A percentile compares a stretch with the other conserved stretches of the same genome.
These are phyloP conservation scores for Pollicipes pollicipes DNA, from an alignment of 1,140 invertebrate species.

Conservation along the genomic window DNA sequence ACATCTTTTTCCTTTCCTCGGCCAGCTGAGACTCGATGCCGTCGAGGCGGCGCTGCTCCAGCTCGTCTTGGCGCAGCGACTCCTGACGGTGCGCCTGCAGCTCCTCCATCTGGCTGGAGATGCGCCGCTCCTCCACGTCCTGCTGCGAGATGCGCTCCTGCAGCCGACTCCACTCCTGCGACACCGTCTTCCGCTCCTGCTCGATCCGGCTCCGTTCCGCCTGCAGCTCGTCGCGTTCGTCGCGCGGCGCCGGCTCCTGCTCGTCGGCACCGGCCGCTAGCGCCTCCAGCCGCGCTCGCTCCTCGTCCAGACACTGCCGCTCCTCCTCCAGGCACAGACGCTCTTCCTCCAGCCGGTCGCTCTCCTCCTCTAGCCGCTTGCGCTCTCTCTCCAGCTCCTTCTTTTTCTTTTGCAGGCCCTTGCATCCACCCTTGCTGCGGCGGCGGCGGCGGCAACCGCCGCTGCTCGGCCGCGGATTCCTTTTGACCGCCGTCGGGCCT, in stretches of 20 bases:
- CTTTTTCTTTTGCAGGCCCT: neutral
- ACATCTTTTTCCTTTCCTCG: neutral
- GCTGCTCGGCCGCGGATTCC: no score
- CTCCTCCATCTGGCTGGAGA: neutral
- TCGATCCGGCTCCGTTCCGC: neutral
- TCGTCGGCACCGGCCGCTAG: neutral
- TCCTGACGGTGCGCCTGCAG: neutral
- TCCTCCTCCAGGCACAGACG: neutral
- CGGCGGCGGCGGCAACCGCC: neutral
- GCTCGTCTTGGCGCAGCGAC: neutral
- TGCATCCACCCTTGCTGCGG: neutral
- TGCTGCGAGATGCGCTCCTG: neutral
- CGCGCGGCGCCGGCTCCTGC: neutral
- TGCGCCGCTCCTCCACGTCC: neutral
- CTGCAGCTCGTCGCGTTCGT: neutral
- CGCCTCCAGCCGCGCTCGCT: neutral
- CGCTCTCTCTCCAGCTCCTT: neutral
- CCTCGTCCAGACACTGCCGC: neutral
- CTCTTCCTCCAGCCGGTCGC: neutral
- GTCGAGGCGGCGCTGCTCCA: neutral
- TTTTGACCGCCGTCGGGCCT: neutral
- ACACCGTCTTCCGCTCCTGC: neutral
- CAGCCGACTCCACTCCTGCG: neutral
- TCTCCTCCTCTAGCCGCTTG: neutral
- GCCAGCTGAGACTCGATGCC: neutral